Percentiles rank a stretch among this genome's conserved stretches.
Evolutionary conservation across 1,140 invertebrate genomes (phyloP).

Genomic region (Brachionus asplanchnoidis): DNA sequence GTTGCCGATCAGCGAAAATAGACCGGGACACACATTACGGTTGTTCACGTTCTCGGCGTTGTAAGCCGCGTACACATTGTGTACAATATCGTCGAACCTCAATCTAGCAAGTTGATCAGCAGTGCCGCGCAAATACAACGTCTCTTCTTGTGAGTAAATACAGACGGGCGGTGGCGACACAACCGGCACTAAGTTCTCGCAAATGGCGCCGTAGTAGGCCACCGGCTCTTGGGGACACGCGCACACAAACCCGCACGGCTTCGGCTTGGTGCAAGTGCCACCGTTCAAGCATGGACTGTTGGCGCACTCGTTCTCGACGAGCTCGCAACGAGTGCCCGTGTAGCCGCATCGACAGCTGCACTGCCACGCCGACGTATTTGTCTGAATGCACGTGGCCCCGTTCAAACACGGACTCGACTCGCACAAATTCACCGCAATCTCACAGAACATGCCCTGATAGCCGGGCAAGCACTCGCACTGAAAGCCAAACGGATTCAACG

Average conservation of each 20-base stretch:
- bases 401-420: conserved; percentile 87
- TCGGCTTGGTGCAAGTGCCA: conserved; percentile 46
- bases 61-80: conserved; percentile 11
- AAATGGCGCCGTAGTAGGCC: conserved; percentile 35
- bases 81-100: neutral
- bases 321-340: conserved; percentile 26
- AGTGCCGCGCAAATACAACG: neutral
- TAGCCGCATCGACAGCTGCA: conserved; percentile 35
- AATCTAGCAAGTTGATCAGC: neutral
- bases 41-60: conserved; percentile 30
- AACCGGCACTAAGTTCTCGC: conserved; percentile 22
- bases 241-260: conserved; percentile 36
- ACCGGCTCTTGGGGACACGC: conserved; percentile 36
- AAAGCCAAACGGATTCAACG: conserved; percentile 21
- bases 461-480: conserved; percentile 43
- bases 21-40: neutral
- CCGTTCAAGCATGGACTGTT: conserved; percentile 81
- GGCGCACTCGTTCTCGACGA: conserved; percentile 68
- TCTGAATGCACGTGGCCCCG: conserved; percentile 69
- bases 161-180: conserved; percentile 13
- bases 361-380: neutral
- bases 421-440: conserved; percentile 59
- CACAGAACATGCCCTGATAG: conserved; percentile 42
- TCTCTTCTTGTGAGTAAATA: conserved; percentile 18
- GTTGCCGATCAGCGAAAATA: conserved; percentile 10